Conservation (phyloP, 2,797 vertebrate species). For the Gallinago stenura region DNA sequence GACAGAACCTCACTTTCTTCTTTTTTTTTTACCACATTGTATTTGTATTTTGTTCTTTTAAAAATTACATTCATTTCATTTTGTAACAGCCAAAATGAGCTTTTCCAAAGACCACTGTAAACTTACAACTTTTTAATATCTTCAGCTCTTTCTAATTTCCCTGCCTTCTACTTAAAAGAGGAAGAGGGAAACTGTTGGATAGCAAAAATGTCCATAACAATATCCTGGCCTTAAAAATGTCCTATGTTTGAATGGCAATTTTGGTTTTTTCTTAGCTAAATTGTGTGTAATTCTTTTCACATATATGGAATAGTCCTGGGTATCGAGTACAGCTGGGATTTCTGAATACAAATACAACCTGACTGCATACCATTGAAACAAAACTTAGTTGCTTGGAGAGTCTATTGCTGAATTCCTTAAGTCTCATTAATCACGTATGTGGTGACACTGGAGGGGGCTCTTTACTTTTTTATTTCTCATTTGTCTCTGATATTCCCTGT, state of each 20-base stretch:
- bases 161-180: not conserved
- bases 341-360: slow-evolving; percentile 72
- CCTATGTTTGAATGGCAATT: not conserved
- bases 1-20: not conserved
- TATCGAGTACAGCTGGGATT: slow-evolving; percentile 67
- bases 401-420: slow-evolving; percentile 73
- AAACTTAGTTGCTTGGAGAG: slow-evolving; percentile 75
- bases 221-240: slow-evolving; percentile 28
- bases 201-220: not conserved
- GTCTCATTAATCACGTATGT: slow-evolving; percentile 73
- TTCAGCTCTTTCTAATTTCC: not conserved
- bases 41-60: not conserved
- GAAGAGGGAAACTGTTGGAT: not conserved
- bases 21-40: not conserved
- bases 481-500: slow-evolving; percentile 72
- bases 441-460: slow-evolving; percentile 71
- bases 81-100: not conserved
- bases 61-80: not conserved
- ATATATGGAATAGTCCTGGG: slow-evolving; percentile 49
- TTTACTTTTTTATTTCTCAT: slow-evolving; percentile 75
- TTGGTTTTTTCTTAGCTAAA: slow-evolving; percentile 33
- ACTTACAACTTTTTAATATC: not conserved
- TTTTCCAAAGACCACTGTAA: not conserved
- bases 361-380: slow-evolving; percentile 70
- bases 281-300: slow-evolving; percentile 53